Evolutionary conservation across 2,888 invertebrate species (phyloP).

Genomic region (Caenorhabditis afra): DNA sequence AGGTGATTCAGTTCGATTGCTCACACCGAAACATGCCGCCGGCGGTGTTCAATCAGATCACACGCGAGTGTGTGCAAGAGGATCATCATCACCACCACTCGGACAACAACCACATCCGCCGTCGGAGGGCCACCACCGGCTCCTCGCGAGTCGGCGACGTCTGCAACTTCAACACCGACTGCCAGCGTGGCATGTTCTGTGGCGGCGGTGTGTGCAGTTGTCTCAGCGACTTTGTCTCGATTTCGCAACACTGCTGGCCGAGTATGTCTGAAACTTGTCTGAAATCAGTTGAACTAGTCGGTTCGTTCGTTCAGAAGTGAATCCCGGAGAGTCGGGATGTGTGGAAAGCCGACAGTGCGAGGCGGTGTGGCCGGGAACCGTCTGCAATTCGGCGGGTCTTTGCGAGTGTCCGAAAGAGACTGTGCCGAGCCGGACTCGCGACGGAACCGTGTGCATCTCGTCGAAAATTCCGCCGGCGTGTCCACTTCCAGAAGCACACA

Average conservation of each 20-base stretch:
- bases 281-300: too few relatives aligned
- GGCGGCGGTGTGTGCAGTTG: constrained; percentile 77
- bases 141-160: constrained; percentile 75
- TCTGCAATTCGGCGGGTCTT: constrained; percentile 71
- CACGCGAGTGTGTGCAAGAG: constrained; percentile 64
- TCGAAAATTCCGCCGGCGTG: constrained; percentile 75
- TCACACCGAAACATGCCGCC: constrained; percentile 59
- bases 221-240: constrained; percentile 76
- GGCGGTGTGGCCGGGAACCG: constrained; percentile 78
- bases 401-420: constrained; percentile 78
- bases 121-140: constrained; percentile 49
- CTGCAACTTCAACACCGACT: constrained; percentile 77
- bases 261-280: too few relatives aligned
- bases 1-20: constrained; percentile 60
- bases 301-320: constrained; percentile 78
- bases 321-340: constrained; percentile 78
- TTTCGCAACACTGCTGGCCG: constrained; percentile 78
- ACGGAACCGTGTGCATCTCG: constrained; percentile 77
- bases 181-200: constrained; percentile 78
- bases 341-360: constrained; percentile 77
- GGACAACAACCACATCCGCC: constrained; percentile 38
- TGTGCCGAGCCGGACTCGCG: constrained; percentile 68
- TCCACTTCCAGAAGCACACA: constrained; percentile 76
- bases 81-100: constrained; percentile 18
- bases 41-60: constrained; percentile 67